Conservation (phyloP, 2,113 vertebrate genomes). For the Bubo scandiacus region DNA sequence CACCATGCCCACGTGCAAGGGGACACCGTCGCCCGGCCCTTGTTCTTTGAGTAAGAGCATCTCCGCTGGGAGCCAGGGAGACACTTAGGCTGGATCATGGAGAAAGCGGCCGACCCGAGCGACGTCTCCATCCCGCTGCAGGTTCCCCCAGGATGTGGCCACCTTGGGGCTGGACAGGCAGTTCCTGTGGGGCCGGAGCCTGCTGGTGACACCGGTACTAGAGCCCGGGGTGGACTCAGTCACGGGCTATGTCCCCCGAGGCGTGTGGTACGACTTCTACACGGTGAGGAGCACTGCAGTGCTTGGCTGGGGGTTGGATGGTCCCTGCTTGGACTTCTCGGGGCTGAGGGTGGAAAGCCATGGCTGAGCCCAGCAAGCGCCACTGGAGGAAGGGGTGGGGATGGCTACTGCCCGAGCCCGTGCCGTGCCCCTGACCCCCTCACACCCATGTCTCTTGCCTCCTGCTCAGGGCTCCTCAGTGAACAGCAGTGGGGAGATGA, state of each 20-base stretch:
- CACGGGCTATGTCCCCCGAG: conserved; percentile 80
- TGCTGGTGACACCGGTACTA: conserved; percentile 85
- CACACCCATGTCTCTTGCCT: rapidly evolving
- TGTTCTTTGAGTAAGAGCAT: conserved; percentile 85
- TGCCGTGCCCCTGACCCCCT: rapidly evolving
- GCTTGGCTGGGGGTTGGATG: rapidly evolving
- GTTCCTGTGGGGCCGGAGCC: conserved; percentile 85
- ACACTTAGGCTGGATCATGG: rapidly evolving
- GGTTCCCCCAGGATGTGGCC: conserved; percentile 79
- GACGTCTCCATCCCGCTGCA: neutral
- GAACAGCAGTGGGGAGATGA: conserved; percentile 78
- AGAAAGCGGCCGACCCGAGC: rapidly evolving
- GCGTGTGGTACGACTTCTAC: conserved; percentile 86
- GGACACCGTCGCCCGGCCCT: conserved; percentile 80
- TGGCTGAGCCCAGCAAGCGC: neutral
- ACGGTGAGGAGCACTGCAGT: conserved; percentile 65
- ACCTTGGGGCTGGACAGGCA: conserved; percentile 82
- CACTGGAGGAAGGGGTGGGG: neutral
- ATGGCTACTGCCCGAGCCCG: neutral
- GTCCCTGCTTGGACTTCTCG: rapidly evolving
- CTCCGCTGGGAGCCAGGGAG: rapidly evolving
- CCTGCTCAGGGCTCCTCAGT: conserved; percentile 75
- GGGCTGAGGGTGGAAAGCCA: neutral
- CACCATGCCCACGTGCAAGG: conserved; percentile 81
- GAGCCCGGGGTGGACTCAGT: conserved; percentile 75